A percentile compares a stretch with the other conserved stretches of the same genome.
Conservation (phyloP, 2,113 vertebrate genomes). For the Balaeniceps rex region DNA sequence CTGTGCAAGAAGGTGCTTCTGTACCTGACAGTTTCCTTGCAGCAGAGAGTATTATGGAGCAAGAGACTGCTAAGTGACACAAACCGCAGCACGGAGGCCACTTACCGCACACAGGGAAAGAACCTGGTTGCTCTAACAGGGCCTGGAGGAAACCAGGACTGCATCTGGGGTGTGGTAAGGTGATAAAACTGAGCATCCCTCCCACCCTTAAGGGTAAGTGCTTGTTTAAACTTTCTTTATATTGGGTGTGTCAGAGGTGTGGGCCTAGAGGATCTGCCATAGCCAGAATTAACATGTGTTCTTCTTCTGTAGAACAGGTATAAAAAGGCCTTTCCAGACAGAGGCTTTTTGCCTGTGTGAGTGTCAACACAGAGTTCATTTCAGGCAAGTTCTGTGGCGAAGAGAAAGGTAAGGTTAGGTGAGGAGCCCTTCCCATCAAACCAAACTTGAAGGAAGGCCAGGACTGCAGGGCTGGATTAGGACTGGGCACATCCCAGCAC, state of each 20-base stretch:
- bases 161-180: background rate
- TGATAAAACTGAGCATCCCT: constrained; percentile 28
- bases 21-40: background rate
- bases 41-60: background rate
- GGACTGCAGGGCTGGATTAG: constrained; percentile 27
- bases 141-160: constrained; percentile 18
- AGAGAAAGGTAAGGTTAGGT: constrained; percentile 45
- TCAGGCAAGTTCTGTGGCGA: constrained; percentile 5
- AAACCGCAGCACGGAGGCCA: background rate
- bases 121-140: background rate
- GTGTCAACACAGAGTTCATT: constrained; percentile 39
- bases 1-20: background rate
- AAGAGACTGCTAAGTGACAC: background rate
- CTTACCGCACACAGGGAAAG: background rate
- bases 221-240: constrained; percentile 26
- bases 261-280: background rate
- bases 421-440: constrained; percentile 32
- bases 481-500: constrained; percentile 1
- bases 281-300: constrained; percentile 33
- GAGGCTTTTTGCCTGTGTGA: background rate
- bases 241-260: constrained; percentile 28
- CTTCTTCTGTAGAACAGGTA: background rate
- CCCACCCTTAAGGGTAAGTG: constrained; percentile 21
- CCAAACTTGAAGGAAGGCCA: constrained; percentile 39
- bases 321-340: constrained; percentile 26